phyloP scores from a whole-genome alignment of 2,113 vertebrate genomes.

The Ursus arctos region DNA sequence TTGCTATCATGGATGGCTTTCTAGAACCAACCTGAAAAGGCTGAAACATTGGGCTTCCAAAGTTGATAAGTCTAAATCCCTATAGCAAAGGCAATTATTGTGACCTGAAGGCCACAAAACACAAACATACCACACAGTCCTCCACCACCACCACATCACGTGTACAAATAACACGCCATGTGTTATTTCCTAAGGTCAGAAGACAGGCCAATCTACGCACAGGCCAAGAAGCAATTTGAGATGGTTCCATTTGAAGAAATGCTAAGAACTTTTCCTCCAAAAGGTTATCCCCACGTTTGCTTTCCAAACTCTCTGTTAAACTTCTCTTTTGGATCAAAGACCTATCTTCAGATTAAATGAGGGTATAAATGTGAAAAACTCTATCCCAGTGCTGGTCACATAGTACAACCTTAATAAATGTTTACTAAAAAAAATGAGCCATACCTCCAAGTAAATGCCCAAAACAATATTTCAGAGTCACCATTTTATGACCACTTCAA shows the following conservation, averaged over 20 bases:
- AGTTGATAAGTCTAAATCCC: not conserved
- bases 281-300: not conserved
- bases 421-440: not conserved
- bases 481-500: not conserved
- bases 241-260: not conserved
- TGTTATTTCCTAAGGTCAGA: not conserved
- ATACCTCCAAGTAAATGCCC: not conserved
- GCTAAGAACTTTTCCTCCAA: not conserved
- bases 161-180: rapidly evolving
- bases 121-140: not conserved
- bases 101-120: not conserved
- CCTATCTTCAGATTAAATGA: not conserved
- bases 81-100: not conserved
- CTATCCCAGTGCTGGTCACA: not conserved
- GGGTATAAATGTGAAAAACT: not conserved
- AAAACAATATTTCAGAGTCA: not conserved
- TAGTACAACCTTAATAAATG: not conserved
- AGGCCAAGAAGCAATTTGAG: not conserved
- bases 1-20: not conserved
- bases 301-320: not conserved
- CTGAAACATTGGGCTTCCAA: not conserved
- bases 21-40: not conserved
- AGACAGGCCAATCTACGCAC: not conserved
- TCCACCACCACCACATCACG: not conserved
- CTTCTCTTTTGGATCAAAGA: not conserved